Percentiles rank a stretch among this genome's conserved stretches.
These are phyloP conservation scores for Crioceris asparagi DNA, from an alignment of 2,888 invertebrate species.

Conservation along the genomic window DNA sequence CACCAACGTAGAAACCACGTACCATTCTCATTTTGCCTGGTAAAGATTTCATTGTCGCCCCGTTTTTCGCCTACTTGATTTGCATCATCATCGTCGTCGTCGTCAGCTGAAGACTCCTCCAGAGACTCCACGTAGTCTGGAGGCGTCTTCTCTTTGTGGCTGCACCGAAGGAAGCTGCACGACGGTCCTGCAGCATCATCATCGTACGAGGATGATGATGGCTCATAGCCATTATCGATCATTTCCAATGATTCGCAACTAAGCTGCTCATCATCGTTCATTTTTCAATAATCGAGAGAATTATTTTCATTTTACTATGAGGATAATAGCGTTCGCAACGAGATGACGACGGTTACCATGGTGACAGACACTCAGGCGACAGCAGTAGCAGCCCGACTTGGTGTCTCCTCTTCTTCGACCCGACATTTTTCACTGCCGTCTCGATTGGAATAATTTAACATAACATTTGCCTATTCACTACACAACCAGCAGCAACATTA, in stretches of 20 bases:
- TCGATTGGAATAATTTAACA: neutral
- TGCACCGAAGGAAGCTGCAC: constrained; percentile 28
- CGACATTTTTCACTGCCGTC: neutral
- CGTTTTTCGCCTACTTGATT: constrained; percentile 6
- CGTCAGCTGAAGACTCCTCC: constrained; percentile 2
- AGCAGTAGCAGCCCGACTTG: constrained; percentile 7
- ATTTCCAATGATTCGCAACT: no score
- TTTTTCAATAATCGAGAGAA: no score
- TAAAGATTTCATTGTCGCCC: constrained; percentile 34
- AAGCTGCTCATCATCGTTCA: no score
- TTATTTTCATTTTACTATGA: no score
- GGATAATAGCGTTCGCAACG: no score
- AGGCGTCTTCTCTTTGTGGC: constrained; percentile 21
- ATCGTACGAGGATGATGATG: constrained; percentile 14
- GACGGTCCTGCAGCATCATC: constrained; percentile 18
- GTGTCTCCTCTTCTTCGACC: constrained; percentile 4
- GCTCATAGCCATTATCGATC: constrained; percentile 13
- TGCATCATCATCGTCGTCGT: constrained; percentile 11
- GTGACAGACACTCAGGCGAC: constrained; percentile 36
- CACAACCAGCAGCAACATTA: no score
- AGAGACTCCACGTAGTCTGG: constrained; percentile 8
- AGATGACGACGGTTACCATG: constrained; percentile 36
- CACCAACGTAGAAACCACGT: constrained; percentile 39
- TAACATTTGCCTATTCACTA: no score
- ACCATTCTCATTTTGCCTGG: constrained; percentile 37